Conservation (phyloP, 2,888 invertebrate genomes). For the Epinotia nisella region DNA sequence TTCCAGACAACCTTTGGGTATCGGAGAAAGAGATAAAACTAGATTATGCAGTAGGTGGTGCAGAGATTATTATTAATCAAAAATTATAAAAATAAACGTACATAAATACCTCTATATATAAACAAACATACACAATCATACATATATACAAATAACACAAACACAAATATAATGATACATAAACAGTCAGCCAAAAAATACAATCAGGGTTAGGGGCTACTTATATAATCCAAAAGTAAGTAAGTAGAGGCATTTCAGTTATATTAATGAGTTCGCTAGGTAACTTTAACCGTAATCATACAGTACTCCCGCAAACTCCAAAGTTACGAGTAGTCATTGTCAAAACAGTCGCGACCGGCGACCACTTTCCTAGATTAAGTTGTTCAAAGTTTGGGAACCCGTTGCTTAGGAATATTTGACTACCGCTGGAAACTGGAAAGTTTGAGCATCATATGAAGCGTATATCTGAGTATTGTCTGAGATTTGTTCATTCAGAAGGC, state of each 20-base stretch:
- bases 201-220: too few relatives aligned
- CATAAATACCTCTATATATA: too few relatives aligned
- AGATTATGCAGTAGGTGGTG: too few relatives aligned
- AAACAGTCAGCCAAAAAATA: too few relatives aligned
- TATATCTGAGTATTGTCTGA: constrained; percentile 1
- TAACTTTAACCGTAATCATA: not conserved
- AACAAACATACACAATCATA: too few relatives aligned
- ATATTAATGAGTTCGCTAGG: constrained; percentile 1
- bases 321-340: constrained; percentile 32
- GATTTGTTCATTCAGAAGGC: not conserved
- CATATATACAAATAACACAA: too few relatives aligned
- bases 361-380: constrained; percentile 39
- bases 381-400: constrained; percentile 25
- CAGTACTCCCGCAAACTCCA: constrained; percentile 4
- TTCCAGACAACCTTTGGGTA: too few relatives aligned
- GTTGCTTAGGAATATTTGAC: constrained; percentile 27
- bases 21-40: too few relatives aligned
- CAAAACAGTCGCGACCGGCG: constrained; percentile 15
- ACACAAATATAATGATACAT: too few relatives aligned
- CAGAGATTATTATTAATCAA: too few relatives aligned
- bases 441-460: not conserved
- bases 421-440: constrained; percentile 21
- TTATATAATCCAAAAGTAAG: not conserved
- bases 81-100: too few relatives aligned
- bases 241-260: not conserved